Conservation (phyloP, 2,797 vertebrate species). For the Macrochelys suwanniensis region DNA sequence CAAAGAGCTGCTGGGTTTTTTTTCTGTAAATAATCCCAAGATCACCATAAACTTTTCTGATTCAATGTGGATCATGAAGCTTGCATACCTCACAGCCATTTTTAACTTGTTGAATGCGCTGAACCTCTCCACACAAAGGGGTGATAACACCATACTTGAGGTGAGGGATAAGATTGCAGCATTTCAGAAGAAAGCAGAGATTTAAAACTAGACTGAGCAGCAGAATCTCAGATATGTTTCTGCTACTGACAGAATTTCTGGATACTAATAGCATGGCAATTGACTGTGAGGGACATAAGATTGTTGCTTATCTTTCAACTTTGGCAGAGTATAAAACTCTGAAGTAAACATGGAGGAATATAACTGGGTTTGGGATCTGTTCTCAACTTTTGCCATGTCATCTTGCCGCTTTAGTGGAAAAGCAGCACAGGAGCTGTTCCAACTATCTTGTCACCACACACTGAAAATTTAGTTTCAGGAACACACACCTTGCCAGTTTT, state of each 20-base stretch:
- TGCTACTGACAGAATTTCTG: not conserved
- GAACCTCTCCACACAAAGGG: not conserved
- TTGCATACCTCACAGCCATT: not conserved
- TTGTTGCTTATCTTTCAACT: no score
- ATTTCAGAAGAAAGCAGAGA: not conserved
- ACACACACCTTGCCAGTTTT: not conserved
- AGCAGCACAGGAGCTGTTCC: not conserved
- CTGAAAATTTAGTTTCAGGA: not conserved
- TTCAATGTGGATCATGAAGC: no score
- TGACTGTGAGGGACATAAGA: no score
- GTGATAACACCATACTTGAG: not conserved
- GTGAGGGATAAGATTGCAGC: no score
- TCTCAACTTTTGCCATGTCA: not conserved
- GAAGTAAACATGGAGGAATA: not conserved
- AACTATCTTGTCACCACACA: not conserved
- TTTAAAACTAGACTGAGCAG: not conserved
- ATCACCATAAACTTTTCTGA: not conserved
- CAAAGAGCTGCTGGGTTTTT: not conserved
- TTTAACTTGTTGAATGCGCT: not conserved
- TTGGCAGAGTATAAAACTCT: not conserved
- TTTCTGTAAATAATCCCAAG: not conserved
- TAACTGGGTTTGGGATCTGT: not conserved
- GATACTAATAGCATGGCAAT: not conserved
- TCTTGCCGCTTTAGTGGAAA: not conserved
- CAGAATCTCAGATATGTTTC: not conserved